Percentiles rank a stretch among this genome's conserved stretches.
Conservation (phyloP, 2,797 vertebrate species). For the Pangasius macronema region DNA sequence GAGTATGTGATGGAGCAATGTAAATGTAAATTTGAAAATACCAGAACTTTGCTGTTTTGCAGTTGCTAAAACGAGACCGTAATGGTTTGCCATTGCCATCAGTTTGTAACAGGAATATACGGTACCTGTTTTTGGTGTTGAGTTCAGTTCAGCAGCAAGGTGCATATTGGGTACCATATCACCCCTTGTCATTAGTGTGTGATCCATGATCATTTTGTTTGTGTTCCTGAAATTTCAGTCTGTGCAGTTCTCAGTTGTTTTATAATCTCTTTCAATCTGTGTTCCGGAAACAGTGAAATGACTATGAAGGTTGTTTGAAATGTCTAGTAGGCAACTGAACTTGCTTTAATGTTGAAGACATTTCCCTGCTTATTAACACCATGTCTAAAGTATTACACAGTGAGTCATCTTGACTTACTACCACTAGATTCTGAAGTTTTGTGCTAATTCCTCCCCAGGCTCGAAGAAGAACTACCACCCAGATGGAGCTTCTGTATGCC, state of each 20-base stretch:
- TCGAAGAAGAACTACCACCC: constrained; percentile 91
- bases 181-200: neutral
- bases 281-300: neutral
- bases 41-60: neutral
- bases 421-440: neutral
- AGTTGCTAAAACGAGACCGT: neutral
- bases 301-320: neutral
- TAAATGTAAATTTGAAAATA: neutral
- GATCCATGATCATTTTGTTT: neutral
- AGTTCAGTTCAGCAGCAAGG: neutral
- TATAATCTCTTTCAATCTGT: neutral
- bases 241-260: neutral
- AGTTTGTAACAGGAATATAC: neutral
- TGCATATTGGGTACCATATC: neutral
- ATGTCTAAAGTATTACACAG: neutral
- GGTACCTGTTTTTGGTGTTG: neutral
- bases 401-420: neutral
- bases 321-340: neutral
- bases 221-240: neutral
- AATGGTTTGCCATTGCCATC: neutral
- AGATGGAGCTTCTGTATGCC: constrained; percentile 95
- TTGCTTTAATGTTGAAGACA: neutral
- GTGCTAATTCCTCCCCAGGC: constrained; percentile 73
- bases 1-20: neutral
- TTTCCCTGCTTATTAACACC: neutral